Conservation (phyloP, 2,113 vertebrate species). For the Semicossyphus pulcher region DNA sequence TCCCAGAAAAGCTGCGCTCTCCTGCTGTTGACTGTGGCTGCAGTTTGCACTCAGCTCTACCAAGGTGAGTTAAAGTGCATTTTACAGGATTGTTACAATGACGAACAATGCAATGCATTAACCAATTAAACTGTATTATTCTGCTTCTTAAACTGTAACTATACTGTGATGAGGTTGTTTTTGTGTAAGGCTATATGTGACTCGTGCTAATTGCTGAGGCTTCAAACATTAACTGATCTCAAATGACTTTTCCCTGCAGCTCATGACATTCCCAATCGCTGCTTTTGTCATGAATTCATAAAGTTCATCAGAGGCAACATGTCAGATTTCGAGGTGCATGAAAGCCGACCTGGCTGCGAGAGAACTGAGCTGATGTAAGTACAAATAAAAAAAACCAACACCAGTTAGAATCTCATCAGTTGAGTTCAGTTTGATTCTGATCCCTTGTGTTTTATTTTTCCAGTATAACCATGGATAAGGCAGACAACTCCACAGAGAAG, state of each 20-base stretch:
- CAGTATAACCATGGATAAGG: conserved; percentile 68
- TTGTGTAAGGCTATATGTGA: not conserved
- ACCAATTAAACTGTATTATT: not conserved
- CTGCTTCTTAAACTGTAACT: not conserved
- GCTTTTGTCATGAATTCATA: conserved; percentile 43
- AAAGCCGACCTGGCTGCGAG: conserved; percentile 58
- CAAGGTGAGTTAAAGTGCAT: conserved; percentile 60
- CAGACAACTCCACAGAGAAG: not conserved
- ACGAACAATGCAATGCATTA: not conserved
- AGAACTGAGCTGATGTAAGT: conserved; percentile 77
- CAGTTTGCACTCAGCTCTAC: conserved; percentile 59
- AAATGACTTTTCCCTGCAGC: conserved; percentile 57
- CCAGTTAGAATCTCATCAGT: not conserved
- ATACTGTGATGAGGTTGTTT: no score
- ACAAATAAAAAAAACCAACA: not conserved
- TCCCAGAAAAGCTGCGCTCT: conserved; percentile 37
- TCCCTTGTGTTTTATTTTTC: conserved; percentile 1
- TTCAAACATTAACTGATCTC: not conserved
- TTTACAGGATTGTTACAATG: not conserved
- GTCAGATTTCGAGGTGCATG: conserved; percentile 70
- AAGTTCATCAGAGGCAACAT: conserved; percentile 46
- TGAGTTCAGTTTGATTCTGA: not conserved
- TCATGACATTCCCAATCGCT: conserved; percentile 59
- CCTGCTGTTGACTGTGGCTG: conserved; percentile 55
- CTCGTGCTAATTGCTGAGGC: not conserved